Evolutionary conservation across 2,888 invertebrate genomes (phyloP), one percentile per base, ranked within the genome.

Genomic region (Pristionchus japonicus): DNA sequence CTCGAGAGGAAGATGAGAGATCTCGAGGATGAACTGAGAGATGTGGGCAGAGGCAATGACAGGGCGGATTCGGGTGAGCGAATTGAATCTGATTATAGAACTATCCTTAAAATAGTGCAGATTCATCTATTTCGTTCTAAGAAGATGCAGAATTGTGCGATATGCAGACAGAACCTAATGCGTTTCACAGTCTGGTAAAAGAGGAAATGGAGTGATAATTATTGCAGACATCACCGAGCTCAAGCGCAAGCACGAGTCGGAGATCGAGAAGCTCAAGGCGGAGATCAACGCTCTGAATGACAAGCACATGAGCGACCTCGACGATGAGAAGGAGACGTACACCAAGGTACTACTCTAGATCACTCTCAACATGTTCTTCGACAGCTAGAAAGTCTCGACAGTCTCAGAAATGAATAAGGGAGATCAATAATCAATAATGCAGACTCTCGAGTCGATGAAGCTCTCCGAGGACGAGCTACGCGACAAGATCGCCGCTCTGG

Each of bases 271-370:
- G 52, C 87, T 94, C 70, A 93, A 93, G 90, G 89, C 89, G 31
- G 94, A 94, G 86, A 92, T 94, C 89, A 91, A 89, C 80, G 88
- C 89, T 9, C 89, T 94, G 23, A 90, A 93, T 74, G 94, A 94
- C 88, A 93, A 93, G 86, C 93, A 93, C 89, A 90, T 93, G 40
- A 92, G 90, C 86, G 94, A 93, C 83, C 88, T 94, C 37, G 94
- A 94, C 47, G 93, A 93, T 40, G 94, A 94, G 87, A 91, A 92
- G 83, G 93, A 93, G 88, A 90, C 89, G 37, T 93, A 94, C 85
- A 89, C 89, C 52, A 93, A 93, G 90, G 91, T 90, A 43, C 15
- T 27, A 17, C 27, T 2, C 1, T 49, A 49, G 61, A 6, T 43
- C 34, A 34, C 37, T 23, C n/a, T 34, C 43, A n/a, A 34, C 23